phyloP scores from a whole-genome alignment of 2,888 invertebrate genomes.

The Perizoma affinitatum region DNA sequence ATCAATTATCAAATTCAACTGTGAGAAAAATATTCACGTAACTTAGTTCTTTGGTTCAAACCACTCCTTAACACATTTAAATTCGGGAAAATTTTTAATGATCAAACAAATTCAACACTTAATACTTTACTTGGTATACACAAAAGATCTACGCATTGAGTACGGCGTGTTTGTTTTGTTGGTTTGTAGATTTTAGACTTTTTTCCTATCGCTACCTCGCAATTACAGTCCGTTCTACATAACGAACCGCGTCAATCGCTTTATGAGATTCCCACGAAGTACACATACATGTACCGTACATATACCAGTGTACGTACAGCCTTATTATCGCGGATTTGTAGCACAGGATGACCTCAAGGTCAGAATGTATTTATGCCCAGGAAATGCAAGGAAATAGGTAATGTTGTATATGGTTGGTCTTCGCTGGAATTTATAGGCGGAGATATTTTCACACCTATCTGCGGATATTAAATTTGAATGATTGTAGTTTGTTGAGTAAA shows the following conservation, averaged over 20 bases:
- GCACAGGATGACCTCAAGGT: conserved; percentile 34
- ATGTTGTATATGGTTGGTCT: conserved; percentile 25
- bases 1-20: conserved; percentile 5
- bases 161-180: neutral
- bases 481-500: conserved; percentile 18
- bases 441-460: conserved; percentile 35
- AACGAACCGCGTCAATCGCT: conserved; percentile 62
- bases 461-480: conserved; percentile 31
- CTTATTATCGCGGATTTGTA: conserved; percentile 39
- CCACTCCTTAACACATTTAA: too few species aligned
- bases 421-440: conserved; percentile 21
- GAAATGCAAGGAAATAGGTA: conserved; percentile 28
- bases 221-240: conserved; percentile 62
- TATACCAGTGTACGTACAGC: conserved; percentile 19
- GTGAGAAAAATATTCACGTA: neutral
- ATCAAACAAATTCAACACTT: too few species aligned
- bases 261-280: conserved; percentile 59
- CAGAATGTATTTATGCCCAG: conserved; percentile 32
- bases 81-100: too few species aligned
- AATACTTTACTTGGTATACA: too few species aligned
- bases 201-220: conserved; percentile 50
- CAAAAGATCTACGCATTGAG: too few species aligned
- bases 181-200: conserved; percentile 12
- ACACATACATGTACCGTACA: conserved; percentile 19
- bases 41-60: too few species aligned